phyloP scores from a whole-genome alignment of 2,888 invertebrate species.

The Zeuzera pyrina region DNA sequence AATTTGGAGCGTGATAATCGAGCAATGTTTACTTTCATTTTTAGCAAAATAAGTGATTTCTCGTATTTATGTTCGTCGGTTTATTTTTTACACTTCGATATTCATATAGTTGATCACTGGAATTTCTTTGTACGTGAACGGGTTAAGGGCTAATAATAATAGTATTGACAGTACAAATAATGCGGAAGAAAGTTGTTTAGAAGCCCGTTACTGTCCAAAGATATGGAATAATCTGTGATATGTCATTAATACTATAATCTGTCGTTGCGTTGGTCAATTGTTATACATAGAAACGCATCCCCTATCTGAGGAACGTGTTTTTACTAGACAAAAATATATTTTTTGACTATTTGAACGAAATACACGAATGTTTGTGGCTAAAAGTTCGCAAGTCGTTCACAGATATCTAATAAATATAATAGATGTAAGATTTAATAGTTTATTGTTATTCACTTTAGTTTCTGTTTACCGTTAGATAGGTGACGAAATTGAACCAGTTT shows the following conservation, averaged over 20 bases:
- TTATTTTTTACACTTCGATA: constrained; percentile 47
- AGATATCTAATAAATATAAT: constrained; percentile 61
- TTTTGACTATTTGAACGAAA: constrained; percentile 72
- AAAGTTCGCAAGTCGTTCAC: constrained; percentile 64
- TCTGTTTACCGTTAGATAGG: constrained; percentile 65
- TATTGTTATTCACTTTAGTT: constrained; percentile 72
- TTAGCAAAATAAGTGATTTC: constrained; percentile 59
- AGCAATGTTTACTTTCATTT: constrained; percentile 55
- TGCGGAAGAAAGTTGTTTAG: constrained; percentile 38
- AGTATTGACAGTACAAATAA: constrained; percentile 56
- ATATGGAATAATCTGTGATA: constrained; percentile 73
- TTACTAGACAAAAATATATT: constrained; percentile 70
- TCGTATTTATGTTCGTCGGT: constrained; percentile 40
- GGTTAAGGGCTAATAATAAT: constrained; percentile 47
- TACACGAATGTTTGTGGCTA: constrained; percentile 62
- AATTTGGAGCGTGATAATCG: constrained; percentile 52
- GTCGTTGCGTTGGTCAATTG: constrained; percentile 73
- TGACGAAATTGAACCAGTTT: constrained; percentile 70
- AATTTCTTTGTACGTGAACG: constrained; percentile 65
- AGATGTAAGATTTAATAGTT: constrained; percentile 72
- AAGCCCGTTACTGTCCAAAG: constrained; percentile 72
- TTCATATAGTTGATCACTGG: constrained; percentile 55
- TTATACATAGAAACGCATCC: constrained; percentile 64
- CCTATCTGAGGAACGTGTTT: constrained; percentile 47
- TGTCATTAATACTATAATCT: constrained; percentile 68